These are phyloP conservation scores for Drosophila auraria DNA, from an alignment of 1,140 invertebrate genomes.

Conservation along the genomic window DNA sequence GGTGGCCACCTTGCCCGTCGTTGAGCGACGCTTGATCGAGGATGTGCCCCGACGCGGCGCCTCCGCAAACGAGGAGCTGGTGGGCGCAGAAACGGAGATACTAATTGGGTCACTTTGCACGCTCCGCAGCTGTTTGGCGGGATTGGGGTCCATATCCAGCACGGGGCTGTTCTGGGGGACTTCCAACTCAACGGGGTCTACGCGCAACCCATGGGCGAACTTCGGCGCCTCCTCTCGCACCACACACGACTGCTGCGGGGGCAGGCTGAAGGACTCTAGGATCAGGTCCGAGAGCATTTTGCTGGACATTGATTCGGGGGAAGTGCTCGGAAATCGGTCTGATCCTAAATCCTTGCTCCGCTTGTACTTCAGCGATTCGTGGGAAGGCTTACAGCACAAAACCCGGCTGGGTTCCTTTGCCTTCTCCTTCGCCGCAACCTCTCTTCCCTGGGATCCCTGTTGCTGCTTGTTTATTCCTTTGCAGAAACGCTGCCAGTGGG, in stretches of 20 bases:
- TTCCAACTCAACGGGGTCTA: slow-evolving; percentile 42
- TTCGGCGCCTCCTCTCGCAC: slow-evolving; percentile 64
- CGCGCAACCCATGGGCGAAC: slow-evolving; percentile 50
- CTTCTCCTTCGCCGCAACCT: background rate
- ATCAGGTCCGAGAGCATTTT: slow-evolving; percentile 25
- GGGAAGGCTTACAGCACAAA: slow-evolving; percentile 28
- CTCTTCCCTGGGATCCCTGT: background rate
- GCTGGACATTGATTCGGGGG: background rate
- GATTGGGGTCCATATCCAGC: slow-evolving; percentile 12
- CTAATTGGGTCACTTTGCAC: slow-evolving; percentile 45
- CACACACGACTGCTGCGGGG: slow-evolving; percentile 63
- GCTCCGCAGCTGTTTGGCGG: slow-evolving; percentile 39
- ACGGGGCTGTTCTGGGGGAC: slow-evolving; percentile 37
- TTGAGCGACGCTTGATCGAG: slow-evolving; percentile 28
- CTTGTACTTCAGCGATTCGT: slow-evolving; percentile 54
- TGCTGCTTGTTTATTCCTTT: no score
- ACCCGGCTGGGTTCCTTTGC: slow-evolving; percentile 4
- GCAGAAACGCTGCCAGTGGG: no score
- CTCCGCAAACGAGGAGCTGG: slow-evolving; percentile 1
- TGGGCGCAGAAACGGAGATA: slow-evolving; percentile 19
- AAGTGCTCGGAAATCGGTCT: background rate
- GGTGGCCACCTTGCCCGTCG: background rate
- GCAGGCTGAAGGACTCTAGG: slow-evolving; percentile 59
- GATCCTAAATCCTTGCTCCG: slow-evolving; percentile 18
- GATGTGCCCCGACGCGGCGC: background rate